phyloP scores from a whole-genome alignment of 2,888 invertebrate species.

The Spodoptera littoralis region DNA sequence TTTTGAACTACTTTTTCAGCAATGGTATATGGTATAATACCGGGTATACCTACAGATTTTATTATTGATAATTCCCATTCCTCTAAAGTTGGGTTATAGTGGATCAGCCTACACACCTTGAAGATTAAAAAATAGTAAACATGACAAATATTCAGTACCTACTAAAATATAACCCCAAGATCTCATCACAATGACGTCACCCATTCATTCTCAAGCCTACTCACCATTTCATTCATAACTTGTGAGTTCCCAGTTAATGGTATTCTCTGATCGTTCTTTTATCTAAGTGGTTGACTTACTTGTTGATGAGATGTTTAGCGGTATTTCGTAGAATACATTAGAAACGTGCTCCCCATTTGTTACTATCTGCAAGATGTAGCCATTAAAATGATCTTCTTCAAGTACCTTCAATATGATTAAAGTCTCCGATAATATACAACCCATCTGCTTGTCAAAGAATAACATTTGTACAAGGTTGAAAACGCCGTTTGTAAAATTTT shows the following conservation, averaged over 20 bases:
- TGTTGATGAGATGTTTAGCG: conserved; percentile 28
- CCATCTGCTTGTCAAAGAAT: conserved; percentile 25
- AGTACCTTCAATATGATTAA: conserved; percentile 24
- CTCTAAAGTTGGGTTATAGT: too few species aligned
- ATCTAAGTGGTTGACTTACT: conserved; percentile 41
- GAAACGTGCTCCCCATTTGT: conserved; percentile 9
- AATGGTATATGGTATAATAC: too few species aligned
- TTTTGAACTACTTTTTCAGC: too few species aligned
- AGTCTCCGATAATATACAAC: conserved; percentile 11
- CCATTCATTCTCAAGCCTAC: conserved; percentile 61
- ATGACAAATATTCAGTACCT: conserved; percentile 42
- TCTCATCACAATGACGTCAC: conserved; percentile 53
- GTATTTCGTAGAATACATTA: conserved; percentile 41
- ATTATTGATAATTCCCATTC: not conserved
- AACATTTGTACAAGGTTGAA: too few species aligned
- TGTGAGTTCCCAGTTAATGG: conserved; percentile 38
- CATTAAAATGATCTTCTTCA: conserved; percentile 10
- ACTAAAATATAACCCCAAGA: conserved; percentile 48
- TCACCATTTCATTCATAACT: conserved; percentile 57
- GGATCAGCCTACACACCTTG: too few species aligned
- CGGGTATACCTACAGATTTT: too few species aligned
- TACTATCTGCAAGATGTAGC: conserved; percentile 23
- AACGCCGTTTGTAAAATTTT: too few species aligned
- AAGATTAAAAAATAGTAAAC: too few species aligned
- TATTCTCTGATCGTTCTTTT: conserved; percentile 44